These are phyloP conservation scores for Itoplectis maculator DNA, from an alignment of 2,888 invertebrate species.

Conservation along the genomic window DNA sequence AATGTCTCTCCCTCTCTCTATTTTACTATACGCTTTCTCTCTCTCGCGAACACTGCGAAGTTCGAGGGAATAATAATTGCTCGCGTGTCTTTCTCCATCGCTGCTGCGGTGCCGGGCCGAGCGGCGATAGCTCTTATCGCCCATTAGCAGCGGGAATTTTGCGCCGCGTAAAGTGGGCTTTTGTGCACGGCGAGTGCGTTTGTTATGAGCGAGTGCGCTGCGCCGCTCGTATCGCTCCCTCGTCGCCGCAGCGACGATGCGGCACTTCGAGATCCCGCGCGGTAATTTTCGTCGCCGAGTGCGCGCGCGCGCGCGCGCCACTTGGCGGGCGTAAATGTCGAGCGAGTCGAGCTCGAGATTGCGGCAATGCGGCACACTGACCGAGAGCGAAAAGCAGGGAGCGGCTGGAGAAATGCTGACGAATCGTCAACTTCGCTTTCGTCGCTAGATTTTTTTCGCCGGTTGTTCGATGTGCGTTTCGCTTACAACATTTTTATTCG, in stretches of 20 bases:
- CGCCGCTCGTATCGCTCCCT: too few species aligned
- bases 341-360: constrained; percentile 50
- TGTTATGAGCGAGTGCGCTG: not conserved
- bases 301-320: too few species aligned
- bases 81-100: constrained; percentile 2
- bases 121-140: constrained; percentile 27
- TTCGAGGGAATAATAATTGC: constrained; percentile 37
- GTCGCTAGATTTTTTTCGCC: not conserved
- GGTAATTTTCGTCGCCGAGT: constrained; percentile 53
- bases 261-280: constrained; percentile 37
- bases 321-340: constrained; percentile 58
- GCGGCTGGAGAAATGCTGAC: not conserved
- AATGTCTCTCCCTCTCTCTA: too few species aligned
- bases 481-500: constrained; percentile 15
- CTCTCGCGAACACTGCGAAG: constrained; percentile 8
- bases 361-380: constrained; percentile 57
- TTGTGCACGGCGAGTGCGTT: constrained; percentile 3
- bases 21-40: not conserved
- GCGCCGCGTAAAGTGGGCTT: not conserved
- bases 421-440: not conserved
- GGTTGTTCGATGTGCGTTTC: not conserved
- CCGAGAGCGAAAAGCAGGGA: not conserved
- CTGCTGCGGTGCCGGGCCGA: not conserved
- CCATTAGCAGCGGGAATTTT: constrained; percentile 39
- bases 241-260: not conserved